phyloP scores from a whole-genome alignment of 2,888 invertebrate genomes.

The Leptothorax acervorum region DNA sequence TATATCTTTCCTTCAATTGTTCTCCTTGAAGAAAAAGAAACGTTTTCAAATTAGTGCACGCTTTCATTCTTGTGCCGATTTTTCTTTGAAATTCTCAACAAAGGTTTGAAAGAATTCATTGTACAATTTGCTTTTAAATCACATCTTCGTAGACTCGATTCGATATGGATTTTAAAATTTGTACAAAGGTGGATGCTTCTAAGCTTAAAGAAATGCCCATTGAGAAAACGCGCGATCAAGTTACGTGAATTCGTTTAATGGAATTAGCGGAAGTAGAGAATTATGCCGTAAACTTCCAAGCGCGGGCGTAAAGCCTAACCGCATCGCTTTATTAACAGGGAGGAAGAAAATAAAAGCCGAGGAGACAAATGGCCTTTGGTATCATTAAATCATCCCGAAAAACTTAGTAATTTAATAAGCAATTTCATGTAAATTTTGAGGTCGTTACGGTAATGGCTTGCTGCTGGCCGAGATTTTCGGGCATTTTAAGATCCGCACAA shows the following conservation, averaged over 20 bases:
- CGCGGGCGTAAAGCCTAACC: constrained; percentile 62
- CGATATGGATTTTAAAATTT: constrained; percentile 25
- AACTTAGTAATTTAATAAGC: constrained; percentile 84
- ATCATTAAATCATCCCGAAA: constrained; percentile 83
- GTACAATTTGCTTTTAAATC: neutral
- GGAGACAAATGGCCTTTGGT: constrained; percentile 82
- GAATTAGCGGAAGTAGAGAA: constrained; percentile 56
- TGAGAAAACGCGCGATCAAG: constrained; percentile 9
- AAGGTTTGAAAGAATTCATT: constrained; percentile 8
- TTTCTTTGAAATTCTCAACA: neutral
- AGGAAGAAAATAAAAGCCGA: constrained; percentile 79
- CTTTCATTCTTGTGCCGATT: neutral
- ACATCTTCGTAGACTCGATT: neutral
- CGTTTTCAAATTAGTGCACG: neutral
- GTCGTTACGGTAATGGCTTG: constrained; percentile 77
- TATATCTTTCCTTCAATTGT: neutral
- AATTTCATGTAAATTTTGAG: constrained; percentile 84
- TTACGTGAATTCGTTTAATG: constrained; percentile 46
- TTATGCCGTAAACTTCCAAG: constrained; percentile 72
- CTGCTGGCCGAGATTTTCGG: constrained; percentile 61
- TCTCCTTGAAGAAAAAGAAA: neutral
- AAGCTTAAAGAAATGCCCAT: neutral
- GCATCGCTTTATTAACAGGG: constrained; percentile 75
- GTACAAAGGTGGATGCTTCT: constrained; percentile 5
- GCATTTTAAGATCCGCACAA: constrained; percentile 49